Evolutionary conservation across 35 echinoderm and acorn worm species (phyloP).

Genomic region (Chiridota heheva): DNA sequence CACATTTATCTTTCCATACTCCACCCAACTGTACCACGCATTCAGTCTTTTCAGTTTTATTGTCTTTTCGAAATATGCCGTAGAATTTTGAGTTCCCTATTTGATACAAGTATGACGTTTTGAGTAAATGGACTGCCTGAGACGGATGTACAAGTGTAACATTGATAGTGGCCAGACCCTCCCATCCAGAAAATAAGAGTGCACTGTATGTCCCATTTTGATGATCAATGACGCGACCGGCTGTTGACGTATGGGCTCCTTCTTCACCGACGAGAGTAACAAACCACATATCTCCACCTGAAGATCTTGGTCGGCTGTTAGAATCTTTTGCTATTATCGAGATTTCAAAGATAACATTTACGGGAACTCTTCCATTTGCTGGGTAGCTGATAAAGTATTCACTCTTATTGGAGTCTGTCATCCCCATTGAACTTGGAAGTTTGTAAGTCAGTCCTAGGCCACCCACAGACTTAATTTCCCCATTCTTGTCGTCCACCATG

Average conservation of each 20-base stretch:
- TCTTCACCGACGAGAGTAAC: not conserved
- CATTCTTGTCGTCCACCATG: too few relatives aligned
- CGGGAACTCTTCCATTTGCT: not conserved
- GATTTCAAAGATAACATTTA: not conserved
- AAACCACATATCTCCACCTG: not conserved
- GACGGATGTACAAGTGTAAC: not conserved
- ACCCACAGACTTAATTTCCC: too few relatives aligned
- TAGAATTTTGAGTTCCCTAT: not conserved
- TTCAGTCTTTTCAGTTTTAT: not conserved
- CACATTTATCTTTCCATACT: conserved; percentile 18
- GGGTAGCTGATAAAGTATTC: not conserved
- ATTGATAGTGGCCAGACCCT: not conserved
- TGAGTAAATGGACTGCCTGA: not conserved
- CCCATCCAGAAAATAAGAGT: not conserved
- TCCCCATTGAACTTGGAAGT: not conserved
- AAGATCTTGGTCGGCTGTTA: not conserved
- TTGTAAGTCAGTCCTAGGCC: not conserved
- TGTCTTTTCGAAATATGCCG: not conserved
- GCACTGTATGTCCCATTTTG: not conserved
- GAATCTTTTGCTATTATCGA: conserved; percentile 4
- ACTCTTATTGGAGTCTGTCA: not conserved
- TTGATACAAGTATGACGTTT: not conserved
- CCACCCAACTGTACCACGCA: conserved; percentile 1
- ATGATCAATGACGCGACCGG: conserved; percentile 1
- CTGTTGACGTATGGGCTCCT: not conserved